A percentile compares a stretch with the other conserved stretches of the same genome.
These are phyloP conservation scores for Leucophenga maculata DNA, from an alignment of 2,888 invertebrate species.

Conservation along the genomic window DNA sequence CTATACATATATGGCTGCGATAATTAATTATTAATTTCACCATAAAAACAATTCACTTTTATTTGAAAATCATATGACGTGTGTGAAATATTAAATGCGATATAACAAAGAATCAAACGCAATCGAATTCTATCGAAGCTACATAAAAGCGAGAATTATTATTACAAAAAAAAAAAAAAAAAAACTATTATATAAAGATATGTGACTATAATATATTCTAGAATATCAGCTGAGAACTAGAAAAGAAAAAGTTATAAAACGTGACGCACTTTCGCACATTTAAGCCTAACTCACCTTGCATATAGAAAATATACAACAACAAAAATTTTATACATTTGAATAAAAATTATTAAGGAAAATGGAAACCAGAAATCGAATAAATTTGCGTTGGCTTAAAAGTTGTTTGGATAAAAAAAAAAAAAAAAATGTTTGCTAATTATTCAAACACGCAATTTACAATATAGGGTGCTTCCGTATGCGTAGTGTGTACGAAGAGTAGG, in stretches of 20 bases:
- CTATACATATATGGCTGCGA: not conserved
- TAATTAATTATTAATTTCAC: slow-evolving; percentile 6
- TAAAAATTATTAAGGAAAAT: too few relatives aligned
- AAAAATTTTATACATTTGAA: not conserved
- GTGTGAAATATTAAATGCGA: not conserved
- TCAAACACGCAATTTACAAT: slow-evolving; percentile 31
- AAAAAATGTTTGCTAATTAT: slow-evolving; percentile 38
- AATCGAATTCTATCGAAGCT: not conserved
- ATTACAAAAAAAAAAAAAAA: not conserved
- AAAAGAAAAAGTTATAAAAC: not conserved
- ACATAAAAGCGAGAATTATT: not conserved
- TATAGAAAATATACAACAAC: slow-evolving; percentile 6
- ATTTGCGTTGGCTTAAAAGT: slow-evolving; percentile 2
- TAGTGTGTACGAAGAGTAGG: slow-evolving; percentile 3
- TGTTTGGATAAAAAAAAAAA: slow-evolving; percentile 32
- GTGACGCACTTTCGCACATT: slow-evolving; percentile 16
- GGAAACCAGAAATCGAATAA: too few relatives aligned
- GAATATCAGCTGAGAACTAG: not conserved
- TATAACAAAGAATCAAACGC: too few relatives aligned
- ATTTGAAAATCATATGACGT: not conserved
- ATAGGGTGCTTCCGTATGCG: not conserved
- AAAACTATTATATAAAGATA: not conserved
- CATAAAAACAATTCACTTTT: not conserved
- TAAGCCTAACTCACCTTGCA: slow-evolving; percentile 19
- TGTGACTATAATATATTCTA: too few relatives aligned